Base-by-base conservation (phyloP, 2,888 invertebrate species). In the Meteorus cinctellus region DNA sequence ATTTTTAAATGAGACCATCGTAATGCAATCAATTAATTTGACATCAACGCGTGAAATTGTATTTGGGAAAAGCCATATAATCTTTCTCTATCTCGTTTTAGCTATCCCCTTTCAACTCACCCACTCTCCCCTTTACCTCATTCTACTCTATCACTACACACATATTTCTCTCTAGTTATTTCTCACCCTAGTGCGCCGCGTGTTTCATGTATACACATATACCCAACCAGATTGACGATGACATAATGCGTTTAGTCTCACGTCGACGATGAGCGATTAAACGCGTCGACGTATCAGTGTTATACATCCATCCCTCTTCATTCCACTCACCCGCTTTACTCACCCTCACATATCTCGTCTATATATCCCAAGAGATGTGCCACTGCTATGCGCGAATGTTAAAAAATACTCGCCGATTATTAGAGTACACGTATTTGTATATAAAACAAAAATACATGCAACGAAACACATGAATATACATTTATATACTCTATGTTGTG, bases 221-320 rank as follows among this genome's bases (percentile, higher is more conserved):
- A 67, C 10, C 60, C 45, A 24, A 59, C 70, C 36, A 62, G 63
- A 65, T 72, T 72, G 63, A 68, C 77, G 78, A 80, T 80, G 78
- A 80, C 80, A 80, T 80, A 80, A 80, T 77, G 76, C 80, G 75
- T 80, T 80, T 79, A 80, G 63, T 72, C 63, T 72, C 80, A 80
- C 78, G 80, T 74, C 67, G 78, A 76, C 72, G 80, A 77, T 77
- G 77, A 75, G 72, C 80, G 78, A 80, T 80, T 80, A 80, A 80
- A 76, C 74, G 77, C 63, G 70, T 60, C 60, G 70, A 70, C 70
- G 72, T 72, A 72, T 72, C 72, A 63, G 72, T 62, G 62, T 41
- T 41, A 59, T 41, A 69, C 41, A 70, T 70, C 27, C 16, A 66
- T 41, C 24, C 36, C 19, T 24, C 55, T 19, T 19, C n/a, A 48